Conservation (phyloP, 2,113 vertebrate genomes). For the Arvicanthis niloticus region DNA sequence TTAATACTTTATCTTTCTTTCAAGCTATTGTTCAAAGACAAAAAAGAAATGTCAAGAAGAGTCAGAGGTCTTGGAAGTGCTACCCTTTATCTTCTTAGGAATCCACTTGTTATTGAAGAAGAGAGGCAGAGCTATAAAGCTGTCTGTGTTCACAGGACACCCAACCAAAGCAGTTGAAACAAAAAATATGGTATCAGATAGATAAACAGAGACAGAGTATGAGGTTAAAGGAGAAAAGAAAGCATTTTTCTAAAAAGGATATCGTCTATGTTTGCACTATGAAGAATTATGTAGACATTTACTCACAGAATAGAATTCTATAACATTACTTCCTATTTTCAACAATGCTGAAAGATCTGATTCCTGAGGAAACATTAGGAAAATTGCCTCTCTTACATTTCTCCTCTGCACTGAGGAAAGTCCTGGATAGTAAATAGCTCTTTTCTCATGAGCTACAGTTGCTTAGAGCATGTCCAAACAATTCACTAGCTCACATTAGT, state of each 20-base stretch:
- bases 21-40: conserved; percentile 75
- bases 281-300: conserved; percentile 26
- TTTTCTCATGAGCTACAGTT: conserved; percentile 24
- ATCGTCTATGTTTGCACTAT: neutral
- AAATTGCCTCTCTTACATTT: conserved; percentile 46
- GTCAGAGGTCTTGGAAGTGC: conserved; percentile 44
- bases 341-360: neutral
- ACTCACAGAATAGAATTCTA: conserved; percentile 46
- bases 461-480: conserved; percentile 7
- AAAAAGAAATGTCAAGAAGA: conserved; percentile 67
- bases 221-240: conserved; percentile 61
- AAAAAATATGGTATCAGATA: conserved; percentile 27
- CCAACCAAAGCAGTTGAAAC: conserved; percentile 12
- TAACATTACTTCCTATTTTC: conserved; percentile 2
- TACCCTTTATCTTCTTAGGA: conserved; percentile 74
- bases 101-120: conserved; percentile 69
- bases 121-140: conserved; percentile 72
- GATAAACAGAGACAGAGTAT: conserved; percentile 58
- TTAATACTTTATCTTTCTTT: conserved; percentile 75
- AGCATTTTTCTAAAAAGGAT: conserved; percentile 46
- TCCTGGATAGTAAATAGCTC: conserved; percentile 47
- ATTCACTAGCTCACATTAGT: conserved; percentile 50
- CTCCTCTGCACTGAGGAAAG: neutral
- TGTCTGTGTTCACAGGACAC: conserved; percentile 25
- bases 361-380: conserved; percentile 11